These are phyloP conservation scores for Takifugu flavidus DNA, from an alignment of 2,113 vertebrate species.

Conservation along the genomic window DNA sequence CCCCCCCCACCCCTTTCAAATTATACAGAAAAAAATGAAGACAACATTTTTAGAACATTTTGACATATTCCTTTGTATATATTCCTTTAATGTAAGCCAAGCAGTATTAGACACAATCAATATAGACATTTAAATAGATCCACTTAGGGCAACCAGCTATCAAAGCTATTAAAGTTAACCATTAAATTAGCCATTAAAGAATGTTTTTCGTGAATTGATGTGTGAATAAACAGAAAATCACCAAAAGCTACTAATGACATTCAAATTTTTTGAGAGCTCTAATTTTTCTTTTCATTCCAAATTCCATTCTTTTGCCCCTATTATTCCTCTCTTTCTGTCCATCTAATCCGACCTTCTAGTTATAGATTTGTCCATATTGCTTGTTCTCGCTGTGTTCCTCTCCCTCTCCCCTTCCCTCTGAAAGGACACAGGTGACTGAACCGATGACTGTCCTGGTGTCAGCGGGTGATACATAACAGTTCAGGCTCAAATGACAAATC, in stretches of 20 bases:
- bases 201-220: slow-evolving; percentile 80
- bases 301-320: slow-evolving; percentile 12
- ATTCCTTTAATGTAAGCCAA: too few relatives aligned
- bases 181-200: slow-evolving; percentile 72
- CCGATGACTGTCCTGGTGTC: slow-evolving; percentile 91
- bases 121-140: too few relatives aligned
- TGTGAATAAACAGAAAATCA: slow-evolving; percentile 70
- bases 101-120: too few relatives aligned
- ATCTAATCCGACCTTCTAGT: slow-evolving; percentile 5
- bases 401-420: slow-evolving; percentile 44
- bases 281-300: slow-evolving; percentile 19
- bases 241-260: slow-evolving; percentile 73
- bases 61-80: too few relatives aligned
- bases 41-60: too few relatives aligned
- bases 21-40: too few relatives aligned
- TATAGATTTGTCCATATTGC: slow-evolving; percentile 22
- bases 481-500: slow-evolving; percentile 93
- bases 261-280: slow-evolving; percentile 68
- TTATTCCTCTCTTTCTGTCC: slow-evolving; percentile 62
- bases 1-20: too few relatives aligned
- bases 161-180: too few relatives aligned
- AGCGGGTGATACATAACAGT: slow-evolving; percentile 96
- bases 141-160: too few relatives aligned
- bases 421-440: slow-evolving; percentile 96
- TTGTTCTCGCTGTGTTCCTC: slow-evolving; percentile 6